Evolutionary conservation across 1,140 invertebrate species (phyloP).

Genomic region (Hylaeus volcanicus): DNA sequence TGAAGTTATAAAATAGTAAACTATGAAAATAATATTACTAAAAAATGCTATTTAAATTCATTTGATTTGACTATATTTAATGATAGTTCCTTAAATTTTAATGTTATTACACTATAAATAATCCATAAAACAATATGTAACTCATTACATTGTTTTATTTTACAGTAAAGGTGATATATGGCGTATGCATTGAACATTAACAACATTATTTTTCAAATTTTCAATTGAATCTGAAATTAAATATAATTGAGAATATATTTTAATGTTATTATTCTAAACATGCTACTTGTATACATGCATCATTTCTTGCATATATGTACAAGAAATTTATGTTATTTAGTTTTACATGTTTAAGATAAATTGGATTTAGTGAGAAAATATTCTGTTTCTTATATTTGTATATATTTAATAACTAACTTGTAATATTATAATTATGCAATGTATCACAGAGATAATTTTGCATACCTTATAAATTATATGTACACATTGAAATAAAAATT

Average conservation of each 20-base stretch:
- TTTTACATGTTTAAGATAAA: conserved; percentile 2
- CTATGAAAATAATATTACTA: background rate
- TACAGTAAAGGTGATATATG: conserved; percentile 7
- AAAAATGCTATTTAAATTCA: background rate
- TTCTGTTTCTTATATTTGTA: conserved; percentile 18
- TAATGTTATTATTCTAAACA: conserved; percentile 3
- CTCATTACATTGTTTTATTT: conserved; percentile 19
- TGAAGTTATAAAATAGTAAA: background rate
- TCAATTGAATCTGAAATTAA: conserved; percentile 3
- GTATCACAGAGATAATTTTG: conserved; percentile 43
- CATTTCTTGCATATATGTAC: conserved; percentile 14
- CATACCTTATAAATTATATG: conserved; percentile 17
- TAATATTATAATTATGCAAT: conserved; percentile 33
- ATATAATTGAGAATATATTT: conserved; percentile 16
- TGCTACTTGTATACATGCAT: conserved; percentile 18
- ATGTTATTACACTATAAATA: background rate
- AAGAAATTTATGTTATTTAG: conserved; percentile 15
- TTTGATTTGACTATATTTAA: conserved; percentile 9
- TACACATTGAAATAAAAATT: conserved; percentile 15
- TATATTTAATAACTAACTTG: conserved; percentile 24
- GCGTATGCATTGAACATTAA: conserved; percentile 17
- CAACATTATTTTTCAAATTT: background rate
- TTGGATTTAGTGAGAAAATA: conserved; percentile 21
- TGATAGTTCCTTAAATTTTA: background rate
- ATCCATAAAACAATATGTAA: conserved; percentile 19